Evolutionary conservation across 92 coral and sea anemone genomes (phyloP).

Genomic region (Epizoanthus scotinus): DNA sequence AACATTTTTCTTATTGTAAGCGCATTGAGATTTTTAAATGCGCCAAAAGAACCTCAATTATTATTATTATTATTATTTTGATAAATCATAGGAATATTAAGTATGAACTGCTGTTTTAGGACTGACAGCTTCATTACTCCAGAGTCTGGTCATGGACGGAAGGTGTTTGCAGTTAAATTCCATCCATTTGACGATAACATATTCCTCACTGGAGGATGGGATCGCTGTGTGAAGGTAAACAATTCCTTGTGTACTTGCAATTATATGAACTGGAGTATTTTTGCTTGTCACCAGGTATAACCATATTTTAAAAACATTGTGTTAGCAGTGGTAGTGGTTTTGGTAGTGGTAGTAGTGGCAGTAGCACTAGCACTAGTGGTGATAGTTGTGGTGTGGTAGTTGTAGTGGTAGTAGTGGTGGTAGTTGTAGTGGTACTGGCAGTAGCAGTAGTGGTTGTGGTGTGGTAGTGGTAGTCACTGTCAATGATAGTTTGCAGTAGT

Average conservation of each 20-base stretch:
- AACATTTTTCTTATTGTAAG: too few species aligned
- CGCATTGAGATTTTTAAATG: too few species aligned
- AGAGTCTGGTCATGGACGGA: conserved; percentile 95
- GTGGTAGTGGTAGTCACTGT: neutral
- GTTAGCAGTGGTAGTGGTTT: too few species aligned
- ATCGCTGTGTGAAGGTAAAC: conserved; percentile 86
- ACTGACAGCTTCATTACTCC: conserved; percentile 60
- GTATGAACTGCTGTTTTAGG: conserved; percentile 42
- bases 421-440: neutral
- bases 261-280: neutral
- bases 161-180: conserved; percentile 87
- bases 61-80: too few species aligned
- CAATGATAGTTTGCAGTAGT: too few species aligned
- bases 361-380: too few species aligned
- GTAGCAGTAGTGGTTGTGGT: neutral
- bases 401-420: too few species aligned
- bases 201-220: conserved; percentile 98
- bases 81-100: neutral
- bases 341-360: too few species aligned
- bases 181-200: conserved; percentile 99
- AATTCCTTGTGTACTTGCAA: neutral
- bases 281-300: too few species aligned
- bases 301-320: too few species aligned
- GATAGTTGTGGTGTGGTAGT: too few species aligned
- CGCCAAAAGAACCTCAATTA: too few species aligned